Evolutionary conservation across 2,888 invertebrate species (phyloP), one percentile per base, ranked within the genome.

Genomic region (Syritta pipiens): DNA sequence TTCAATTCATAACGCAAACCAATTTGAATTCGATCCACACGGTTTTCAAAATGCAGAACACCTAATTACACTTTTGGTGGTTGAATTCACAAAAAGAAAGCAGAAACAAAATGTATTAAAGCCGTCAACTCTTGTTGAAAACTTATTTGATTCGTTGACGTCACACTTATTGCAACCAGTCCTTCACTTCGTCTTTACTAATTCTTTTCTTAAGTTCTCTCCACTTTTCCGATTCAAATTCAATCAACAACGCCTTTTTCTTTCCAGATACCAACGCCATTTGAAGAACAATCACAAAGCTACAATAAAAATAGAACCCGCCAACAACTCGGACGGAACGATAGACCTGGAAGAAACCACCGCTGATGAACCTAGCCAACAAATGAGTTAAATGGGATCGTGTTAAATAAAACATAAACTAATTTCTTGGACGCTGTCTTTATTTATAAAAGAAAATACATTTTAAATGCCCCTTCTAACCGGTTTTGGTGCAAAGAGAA

Each of bases 401-500:
- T n/a, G 10, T 28, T 26, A 28, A 44, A 44, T 28, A 59, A 59
- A 44, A 59, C 9, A 46, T 7, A 19, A 6, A 9, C 3, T 14
- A 20, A 9, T 19, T 22, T 63, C 9, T 5, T 3, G 40, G 4
- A 40, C 26, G 6, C 3, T 1, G 7, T 46, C 22, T 49, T 68
- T 49, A 48, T 67, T 67, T 32, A 53, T 22, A 17, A 24, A 20
- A 30, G 44, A 49, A 2, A 20, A 14, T 24, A 12, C 3, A 6
- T 40, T 22, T 89, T 89, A 93, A 84, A 95, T 93, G 40, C 94
- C 95, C 79, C 95, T 92, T 86, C 96, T 95, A 55, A 96, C 94
- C 1, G 96, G 95, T 87, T 96, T 97, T 0, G 97, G 97, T 2
- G 95, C 94, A 65, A 97, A 95, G 30, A 94, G 93, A 57, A 97